Base-by-base conservation (phyloP, 2,888 invertebrate genomes). In the Eudemis profundana region DNA sequence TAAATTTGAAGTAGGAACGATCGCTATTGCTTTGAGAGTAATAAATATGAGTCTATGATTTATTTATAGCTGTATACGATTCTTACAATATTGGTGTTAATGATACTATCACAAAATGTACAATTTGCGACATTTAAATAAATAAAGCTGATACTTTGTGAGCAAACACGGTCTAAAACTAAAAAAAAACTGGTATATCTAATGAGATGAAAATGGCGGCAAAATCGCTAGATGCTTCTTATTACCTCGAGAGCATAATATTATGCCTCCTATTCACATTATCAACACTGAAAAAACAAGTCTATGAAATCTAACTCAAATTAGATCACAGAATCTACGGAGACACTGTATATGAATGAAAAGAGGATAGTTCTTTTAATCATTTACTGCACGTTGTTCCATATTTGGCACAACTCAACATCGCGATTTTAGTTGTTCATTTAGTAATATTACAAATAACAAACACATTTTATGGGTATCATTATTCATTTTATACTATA, bases 11-110 rank as follows among this genome's bases (percentile, higher is more conserved):
- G 42, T 64, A 70, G 68, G 66, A 70, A 68, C 67, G 44, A 53
- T 66, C 15, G n/a, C 66, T 69, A 70, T 69, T 70, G 69, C 65
- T 69, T 69, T 62, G 42, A 15, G 59, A 49, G 50, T 66, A 53
- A 56, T 53, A 36, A 36, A 61, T 53, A 53, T 66, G 63, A 69
- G 64, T 63, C 44, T 67, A 62, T 69, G 61, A 66, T 19, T 21
- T 53, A 59, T 42, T 19, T 54, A 36, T 21, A 21, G n/a, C 7
- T 15, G 8, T 27, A 47, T 56, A 63, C 23, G 42, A 56, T 19
- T 42, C 50, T 63, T 59, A 59, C 29, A 44, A 19, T 59, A 64
- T 47, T 46, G 51, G 60, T 53, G 60, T 65, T 51, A 46, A 65
- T 47, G 60, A 40, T 51, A 60, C 46, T 65, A 65, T 65, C 65